Evolutionary conservation across 2,797 vertebrate genomes (phyloP).

Genomic region (Synanceia verrucosa): DNA sequence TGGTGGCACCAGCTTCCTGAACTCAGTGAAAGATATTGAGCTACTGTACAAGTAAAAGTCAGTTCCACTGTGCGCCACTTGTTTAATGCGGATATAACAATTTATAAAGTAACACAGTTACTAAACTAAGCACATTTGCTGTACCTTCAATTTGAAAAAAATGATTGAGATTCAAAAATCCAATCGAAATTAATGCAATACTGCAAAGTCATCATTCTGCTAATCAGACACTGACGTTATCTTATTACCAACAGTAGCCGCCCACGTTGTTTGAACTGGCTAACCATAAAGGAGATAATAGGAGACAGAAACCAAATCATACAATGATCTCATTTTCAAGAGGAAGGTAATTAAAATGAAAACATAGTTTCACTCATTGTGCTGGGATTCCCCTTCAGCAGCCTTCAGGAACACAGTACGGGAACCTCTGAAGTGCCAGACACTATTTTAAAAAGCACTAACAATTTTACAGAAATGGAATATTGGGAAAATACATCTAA

Average conservation of each 20-base stretch:
- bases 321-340: not conserved
- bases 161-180: not conserved
- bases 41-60: not conserved
- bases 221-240: not conserved
- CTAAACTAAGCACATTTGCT: not conserved
- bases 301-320: not conserved
- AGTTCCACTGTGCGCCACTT: not conserved
- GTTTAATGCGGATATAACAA: not conserved
- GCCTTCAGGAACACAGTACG: not conserved
- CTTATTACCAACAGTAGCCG: not conserved
- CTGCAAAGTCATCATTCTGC: not conserved
- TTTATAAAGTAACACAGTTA: not conserved
- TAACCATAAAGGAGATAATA: not conserved
- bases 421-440: not conserved
- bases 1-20: constrained; percentile 10
- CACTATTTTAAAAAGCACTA: no score
- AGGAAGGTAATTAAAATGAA: not conserved
- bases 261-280: not conserved
- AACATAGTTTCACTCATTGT: not conserved
- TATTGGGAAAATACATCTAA: not conserved
- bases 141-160: not conserved
- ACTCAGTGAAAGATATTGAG: not conserved
- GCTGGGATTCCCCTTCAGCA: not conserved
- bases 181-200: not conserved
- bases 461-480: not conserved